Evolutionary conservation across 2,113 vertebrate genomes (phyloP).

Genomic region (Bujurquina vittata): DNA sequence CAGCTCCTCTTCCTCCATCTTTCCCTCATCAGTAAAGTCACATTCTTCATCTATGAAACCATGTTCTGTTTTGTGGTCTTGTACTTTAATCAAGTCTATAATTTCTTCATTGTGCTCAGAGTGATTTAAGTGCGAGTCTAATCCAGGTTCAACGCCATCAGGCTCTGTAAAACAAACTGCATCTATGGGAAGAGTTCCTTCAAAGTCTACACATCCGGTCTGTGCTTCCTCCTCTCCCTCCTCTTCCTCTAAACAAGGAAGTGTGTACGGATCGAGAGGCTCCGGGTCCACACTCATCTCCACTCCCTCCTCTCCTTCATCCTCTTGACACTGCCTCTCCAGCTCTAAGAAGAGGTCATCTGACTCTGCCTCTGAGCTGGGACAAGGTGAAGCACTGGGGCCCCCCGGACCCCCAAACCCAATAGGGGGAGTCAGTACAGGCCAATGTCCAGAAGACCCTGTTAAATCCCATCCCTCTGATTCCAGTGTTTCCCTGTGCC

Average conservation of each 20-base stretch:
- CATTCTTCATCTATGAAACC: constrained; percentile 68
- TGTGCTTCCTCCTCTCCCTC: constrained; percentile 44
- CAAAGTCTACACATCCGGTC: constrained; percentile 24
- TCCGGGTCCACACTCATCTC: constrained; percentile 73
- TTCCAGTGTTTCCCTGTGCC: constrained; percentile 74
- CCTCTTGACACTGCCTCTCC: constrained; percentile 89
- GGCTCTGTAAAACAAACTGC: constrained; percentile 26
- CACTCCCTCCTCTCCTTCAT: constrained; percentile 58
- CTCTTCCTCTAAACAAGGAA: constrained; percentile 68
- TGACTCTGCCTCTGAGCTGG: constrained; percentile 85
- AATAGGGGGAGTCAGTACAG: constrained; percentile 79
- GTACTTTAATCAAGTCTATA: constrained; percentile 48
- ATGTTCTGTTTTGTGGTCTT: constrained; percentile 70
- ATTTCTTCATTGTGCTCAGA: constrained; percentile 25
- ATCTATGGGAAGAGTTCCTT: constrained; percentile 59
- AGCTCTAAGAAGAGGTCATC: constrained; percentile 95
- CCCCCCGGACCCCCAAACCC: constrained; percentile 76
- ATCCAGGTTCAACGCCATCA: not conserved
- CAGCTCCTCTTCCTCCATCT: constrained; percentile 59
- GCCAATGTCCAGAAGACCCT: constrained; percentile 75
- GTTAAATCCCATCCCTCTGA: constrained; percentile 75
- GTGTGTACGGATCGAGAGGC: constrained; percentile 59
- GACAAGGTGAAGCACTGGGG: constrained; percentile 79
- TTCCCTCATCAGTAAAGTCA: constrained; percentile 33
- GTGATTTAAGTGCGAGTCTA: constrained; percentile 1